Percentiles rank a stretch among this genome's conserved stretches.
Conservation (phyloP, 2,888 invertebrate genomes). For the Stegana nigrithorax region DNA sequence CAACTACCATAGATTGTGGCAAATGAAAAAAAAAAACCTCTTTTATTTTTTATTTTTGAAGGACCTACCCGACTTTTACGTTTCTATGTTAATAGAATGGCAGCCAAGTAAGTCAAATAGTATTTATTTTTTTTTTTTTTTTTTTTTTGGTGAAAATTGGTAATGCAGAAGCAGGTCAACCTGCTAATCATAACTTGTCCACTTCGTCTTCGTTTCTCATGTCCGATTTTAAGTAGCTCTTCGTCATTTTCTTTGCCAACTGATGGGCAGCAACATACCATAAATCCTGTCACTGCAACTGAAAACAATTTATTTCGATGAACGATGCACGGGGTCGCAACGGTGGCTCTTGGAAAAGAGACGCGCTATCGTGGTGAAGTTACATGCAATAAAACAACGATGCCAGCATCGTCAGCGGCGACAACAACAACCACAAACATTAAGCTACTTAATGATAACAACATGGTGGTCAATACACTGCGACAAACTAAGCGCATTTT, state of each 20-base stretch:
- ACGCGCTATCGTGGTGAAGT: not conserved
- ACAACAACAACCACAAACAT: not conserved
- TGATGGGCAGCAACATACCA: too few relatives aligned
- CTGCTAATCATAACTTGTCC: not conserved
- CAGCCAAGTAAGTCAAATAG: too few relatives aligned
- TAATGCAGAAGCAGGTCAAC: not conserved
- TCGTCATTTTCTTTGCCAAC: not conserved
- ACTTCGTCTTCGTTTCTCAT: not conserved
- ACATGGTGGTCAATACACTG: too few relatives aligned
- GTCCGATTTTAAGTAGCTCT: conserved; percentile 12
- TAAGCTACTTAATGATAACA: too few relatives aligned
- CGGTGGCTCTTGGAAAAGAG: not conserved
- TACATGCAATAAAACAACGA: not conserved
- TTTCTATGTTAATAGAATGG: too few relatives aligned
- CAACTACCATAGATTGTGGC: not conserved
- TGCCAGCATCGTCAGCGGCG: not conserved
- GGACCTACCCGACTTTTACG: too few relatives aligned
- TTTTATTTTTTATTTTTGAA: too few relatives aligned
- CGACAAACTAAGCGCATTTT: too few relatives aligned
- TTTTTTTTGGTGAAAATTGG: not conserved
- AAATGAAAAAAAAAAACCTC: too few relatives aligned
- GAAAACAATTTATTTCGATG: conserved; percentile 56
- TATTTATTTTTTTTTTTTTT: too few relatives aligned
- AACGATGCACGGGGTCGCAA: conserved; percentile 30
- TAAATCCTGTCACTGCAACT: conserved; percentile 55